Evolutionary conservation across 2,888 invertebrate species (phyloP), one percentile per base, ranked within the genome.

Genomic region (Hymenopus coronatus): DNA sequence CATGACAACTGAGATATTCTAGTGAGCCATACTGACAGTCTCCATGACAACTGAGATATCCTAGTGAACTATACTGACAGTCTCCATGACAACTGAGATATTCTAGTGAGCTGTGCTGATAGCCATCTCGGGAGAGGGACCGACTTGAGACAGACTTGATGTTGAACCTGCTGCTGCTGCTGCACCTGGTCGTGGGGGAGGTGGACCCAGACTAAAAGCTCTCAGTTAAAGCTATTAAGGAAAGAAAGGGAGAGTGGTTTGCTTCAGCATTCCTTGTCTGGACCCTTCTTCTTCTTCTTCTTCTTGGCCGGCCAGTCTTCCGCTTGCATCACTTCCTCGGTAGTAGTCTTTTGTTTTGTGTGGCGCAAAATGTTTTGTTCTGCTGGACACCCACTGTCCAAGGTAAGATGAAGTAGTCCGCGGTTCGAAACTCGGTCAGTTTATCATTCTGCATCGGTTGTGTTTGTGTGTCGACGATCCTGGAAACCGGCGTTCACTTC

Each of bases 221-320:
- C 54, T 70, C 54, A 70, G 54, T 70, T 70, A 70, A n/a, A 20
- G 84, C 84, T 40, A 33, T 40, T 84, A 40, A 40, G 27, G 25
- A n/a, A 15, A 25, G 85, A 85, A 85, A 85, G 85, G 14, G 85
- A 85, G 85, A 85, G 85, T 86, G 86, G 54, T n/a, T 27, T n/a
- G n/a, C 83, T 70, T 12, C 12, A 30, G 81, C 54, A 70, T 70
- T 70, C 54, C 54, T 70, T 70, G 54, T 70, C 54, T 70, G 54
- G 54, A 20, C 20, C 20, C 54, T 20, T 70, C 54, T 70, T 70
- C 25, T 40, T n/a, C n/a, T 40, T 8, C 40, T 70, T 15, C 54
- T 25, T 15, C 54, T 70, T 70, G 54, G 6, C 15, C 25, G 54
- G 54, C 54, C 54, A 70, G 54, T 70, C 54, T 25, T 70, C 54